A percentile compares a stretch with the other conserved stretches of the same genome.
These are phyloP conservation scores for Drosophila meridiana DNA, from an alignment of 2,888 invertebrate genomes.

Conservation along the genomic window DNA sequence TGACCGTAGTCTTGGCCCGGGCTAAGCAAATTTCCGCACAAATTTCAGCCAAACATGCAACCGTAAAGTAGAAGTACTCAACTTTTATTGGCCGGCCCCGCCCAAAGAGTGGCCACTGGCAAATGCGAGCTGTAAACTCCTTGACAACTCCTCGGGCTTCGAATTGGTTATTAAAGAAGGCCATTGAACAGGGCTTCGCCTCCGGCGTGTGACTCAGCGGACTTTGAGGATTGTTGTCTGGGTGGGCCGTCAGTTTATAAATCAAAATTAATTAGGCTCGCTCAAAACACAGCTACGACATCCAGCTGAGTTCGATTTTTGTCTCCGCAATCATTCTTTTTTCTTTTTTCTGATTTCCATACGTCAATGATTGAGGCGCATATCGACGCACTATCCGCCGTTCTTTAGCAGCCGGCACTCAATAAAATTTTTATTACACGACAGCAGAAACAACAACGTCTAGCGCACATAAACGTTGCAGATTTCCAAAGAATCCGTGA, in stretches of 20 bases:
- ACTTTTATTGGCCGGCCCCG: constrained; percentile 1
- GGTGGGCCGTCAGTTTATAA: constrained; percentile 58
- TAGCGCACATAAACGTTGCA: constrained; percentile 62
- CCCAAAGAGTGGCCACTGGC: background rate
- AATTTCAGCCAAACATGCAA: constrained; percentile 65
- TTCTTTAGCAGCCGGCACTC: constrained; percentile 40
- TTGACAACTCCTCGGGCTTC: constrained; percentile 66
- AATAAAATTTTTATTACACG: constrained; percentile 74
- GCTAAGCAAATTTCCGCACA: constrained; percentile 39
- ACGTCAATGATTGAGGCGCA: constrained; percentile 56
- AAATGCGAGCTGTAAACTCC: constrained; percentile 17
- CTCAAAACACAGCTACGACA: constrained; percentile 43
- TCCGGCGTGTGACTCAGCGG: constrained; percentile 43
- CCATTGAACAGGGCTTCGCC: background rate
- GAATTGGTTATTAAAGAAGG: constrained; percentile 31
- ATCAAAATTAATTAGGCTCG: constrained; percentile 68
- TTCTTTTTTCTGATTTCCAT: constrained; percentile 42
- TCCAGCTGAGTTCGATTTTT: constrained; percentile 59
- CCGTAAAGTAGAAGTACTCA: constrained; percentile 1
- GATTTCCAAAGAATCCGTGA: constrained; percentile 55
- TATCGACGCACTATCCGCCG: constrained; percentile 4
- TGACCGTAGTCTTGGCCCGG: background rate
- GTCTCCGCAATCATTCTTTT: constrained; percentile 23
- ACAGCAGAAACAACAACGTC: constrained; percentile 31
- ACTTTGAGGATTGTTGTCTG: constrained; percentile 11